phyloP scores from a whole-genome alignment of 2,888 invertebrate species.

The Drosophila diplacantha region DNA sequence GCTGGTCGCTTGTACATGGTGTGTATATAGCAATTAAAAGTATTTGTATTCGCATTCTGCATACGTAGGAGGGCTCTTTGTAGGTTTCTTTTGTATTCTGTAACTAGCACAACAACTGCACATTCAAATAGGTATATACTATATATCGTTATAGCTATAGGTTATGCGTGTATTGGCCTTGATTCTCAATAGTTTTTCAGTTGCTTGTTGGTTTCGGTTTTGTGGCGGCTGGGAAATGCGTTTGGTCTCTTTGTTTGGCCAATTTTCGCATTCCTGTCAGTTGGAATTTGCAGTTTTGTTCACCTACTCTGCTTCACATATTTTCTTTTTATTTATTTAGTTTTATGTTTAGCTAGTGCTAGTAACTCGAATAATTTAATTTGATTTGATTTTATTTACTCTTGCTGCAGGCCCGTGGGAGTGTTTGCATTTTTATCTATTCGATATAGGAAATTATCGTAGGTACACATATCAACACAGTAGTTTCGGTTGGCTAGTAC shows the following conservation, averaged over 20 bases:
- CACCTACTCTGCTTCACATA: slow-evolving; percentile 25
- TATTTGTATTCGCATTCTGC: slow-evolving; percentile 36
- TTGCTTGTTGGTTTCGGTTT: slow-evolving; percentile 19
- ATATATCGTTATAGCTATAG: slow-evolving; percentile 28
- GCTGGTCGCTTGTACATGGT: slow-evolving; percentile 54
- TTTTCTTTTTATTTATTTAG: slow-evolving; percentile 7
- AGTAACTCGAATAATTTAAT: slow-evolving; percentile 58
- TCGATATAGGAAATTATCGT: slow-evolving; percentile 50
- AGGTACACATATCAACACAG: slow-evolving; percentile 64
- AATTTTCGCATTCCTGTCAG: slow-evolving; percentile 39
- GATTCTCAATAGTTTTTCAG: slow-evolving; percentile 28
- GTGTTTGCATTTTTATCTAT: slow-evolving; percentile 23
- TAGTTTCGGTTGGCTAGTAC: slow-evolving; percentile 39
- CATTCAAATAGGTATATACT: slow-evolving; percentile 35
- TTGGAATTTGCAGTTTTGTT: slow-evolving; percentile 29
- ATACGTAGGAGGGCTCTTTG: slow-evolving; percentile 63
- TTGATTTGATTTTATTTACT: slow-evolving; percentile 39
- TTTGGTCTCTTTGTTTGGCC: slow-evolving; percentile 60
- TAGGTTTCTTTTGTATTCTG: slow-evolving; percentile 52
- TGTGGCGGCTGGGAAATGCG: slow-evolving; percentile 49
- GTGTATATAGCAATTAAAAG: slow-evolving; percentile 41
- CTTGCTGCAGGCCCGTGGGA: slow-evolving; percentile 10
- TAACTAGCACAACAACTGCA: slow-evolving; percentile 40
- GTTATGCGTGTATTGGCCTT: slow-evolving; percentile 48
- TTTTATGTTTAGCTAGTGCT: slow-evolving; percentile 24